These are phyloP conservation scores for Potamilus streckersoni DNA, from an alignment of 1,140 invertebrate genomes.

Conservation along the genomic window DNA sequence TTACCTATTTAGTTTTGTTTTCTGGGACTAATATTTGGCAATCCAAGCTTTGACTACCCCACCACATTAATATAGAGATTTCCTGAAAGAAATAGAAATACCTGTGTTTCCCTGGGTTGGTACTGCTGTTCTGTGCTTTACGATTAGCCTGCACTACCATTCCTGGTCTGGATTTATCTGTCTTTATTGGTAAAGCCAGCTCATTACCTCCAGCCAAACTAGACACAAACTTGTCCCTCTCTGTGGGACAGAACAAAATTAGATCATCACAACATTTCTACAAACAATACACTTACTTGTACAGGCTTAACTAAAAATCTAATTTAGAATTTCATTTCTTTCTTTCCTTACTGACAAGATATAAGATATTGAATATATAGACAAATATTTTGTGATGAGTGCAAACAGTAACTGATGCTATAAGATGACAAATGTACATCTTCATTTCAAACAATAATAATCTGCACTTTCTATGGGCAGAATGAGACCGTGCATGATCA, in stretches of 20 bases:
- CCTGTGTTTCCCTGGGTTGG: conserved; percentile 12
- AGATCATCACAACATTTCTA: not conserved
- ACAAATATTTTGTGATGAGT: not conserved
- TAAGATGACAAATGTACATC: not conserved
- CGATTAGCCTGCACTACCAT: not conserved
- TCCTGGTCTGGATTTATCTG: conserved; percentile 26
- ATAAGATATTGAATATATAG: not conserved
- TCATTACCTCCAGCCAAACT: conserved; percentile 60
- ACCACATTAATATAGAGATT: conserved; percentile 18
- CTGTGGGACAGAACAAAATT: conserved; percentile 37
- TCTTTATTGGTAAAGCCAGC: conserved; percentile 53
- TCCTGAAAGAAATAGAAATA: not conserved
- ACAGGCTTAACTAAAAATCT: not conserved
- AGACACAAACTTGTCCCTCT: conserved; percentile 56
- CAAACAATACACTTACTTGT: not conserved
- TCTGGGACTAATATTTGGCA: not conserved
- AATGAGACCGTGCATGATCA: no score
- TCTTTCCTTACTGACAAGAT: not conserved
- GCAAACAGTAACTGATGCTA: not conserved
- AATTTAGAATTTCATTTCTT: not conserved
- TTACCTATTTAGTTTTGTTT: conserved; percentile 1
- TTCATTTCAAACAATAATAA: no score
- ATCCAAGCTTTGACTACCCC: conserved; percentile 5
- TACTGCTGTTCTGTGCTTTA: conserved; percentile 12
- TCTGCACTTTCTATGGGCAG: no score